phyloP scores from a whole-genome alignment of 2,888 invertebrate genomes.

The Drosophila stalkeri region DNA sequence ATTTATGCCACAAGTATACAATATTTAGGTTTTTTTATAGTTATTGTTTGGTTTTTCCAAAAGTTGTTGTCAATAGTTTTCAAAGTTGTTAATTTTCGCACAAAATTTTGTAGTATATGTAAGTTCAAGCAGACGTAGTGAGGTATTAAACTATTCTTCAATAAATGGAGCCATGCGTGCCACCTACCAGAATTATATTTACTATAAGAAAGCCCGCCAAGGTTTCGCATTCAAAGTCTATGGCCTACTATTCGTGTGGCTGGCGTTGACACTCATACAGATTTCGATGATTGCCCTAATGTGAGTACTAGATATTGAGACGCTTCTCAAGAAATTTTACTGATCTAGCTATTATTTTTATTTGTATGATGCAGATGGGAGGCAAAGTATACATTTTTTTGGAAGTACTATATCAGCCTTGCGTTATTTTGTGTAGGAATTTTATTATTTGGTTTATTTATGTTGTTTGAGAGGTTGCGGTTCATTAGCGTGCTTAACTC shows the following conservation, averaged over 20 bases:
- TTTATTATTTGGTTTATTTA: constrained; percentile 35
- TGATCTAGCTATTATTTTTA: no score
- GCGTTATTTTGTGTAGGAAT: constrained; percentile 37
- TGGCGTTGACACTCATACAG: constrained; percentile 46
- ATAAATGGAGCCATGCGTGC: constrained; percentile 38
- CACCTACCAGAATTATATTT: constrained; percentile 17
- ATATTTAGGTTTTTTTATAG: neutral
- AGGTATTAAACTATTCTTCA: neutral
- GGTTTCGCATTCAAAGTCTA: constrained; percentile 46
- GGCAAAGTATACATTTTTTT: neutral
- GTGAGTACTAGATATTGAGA: constrained; percentile 34
- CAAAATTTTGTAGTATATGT: constrained; percentile 16
- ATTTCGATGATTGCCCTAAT: constrained; percentile 34
- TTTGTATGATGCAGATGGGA: constrained; percentile 18
- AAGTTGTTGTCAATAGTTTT: constrained; percentile 11
- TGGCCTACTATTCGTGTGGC: constrained; percentile 38
- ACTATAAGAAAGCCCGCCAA: constrained; percentile 30
- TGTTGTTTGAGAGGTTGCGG: constrained; percentile 55
- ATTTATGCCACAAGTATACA: constrained; percentile 21
- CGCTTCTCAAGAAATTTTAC: no score
- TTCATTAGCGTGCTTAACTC: constrained; percentile 21
- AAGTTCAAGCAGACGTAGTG: neutral
- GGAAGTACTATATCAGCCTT: constrained; percentile 25
- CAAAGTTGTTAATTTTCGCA: neutral
- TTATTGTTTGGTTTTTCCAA: neutral